Evolutionary conservation across 2,888 invertebrate species (phyloP), one percentile per base, ranked within the genome.

Genomic region (Rapana venosa): DNA sequence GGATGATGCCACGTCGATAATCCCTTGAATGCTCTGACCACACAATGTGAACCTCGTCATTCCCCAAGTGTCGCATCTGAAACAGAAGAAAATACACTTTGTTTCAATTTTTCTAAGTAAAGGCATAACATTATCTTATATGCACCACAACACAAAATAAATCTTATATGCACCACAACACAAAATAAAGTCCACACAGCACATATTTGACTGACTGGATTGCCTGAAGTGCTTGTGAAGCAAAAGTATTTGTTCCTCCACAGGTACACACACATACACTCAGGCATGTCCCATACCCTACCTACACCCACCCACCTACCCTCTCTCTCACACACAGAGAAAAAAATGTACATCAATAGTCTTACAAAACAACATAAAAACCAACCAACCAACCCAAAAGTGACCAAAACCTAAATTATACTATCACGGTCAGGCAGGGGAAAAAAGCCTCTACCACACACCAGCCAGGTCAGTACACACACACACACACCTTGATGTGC

Each of bases 21-120:
- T 99, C 98, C 92, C 99, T 97, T 96, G 97, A 97, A 96, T 99
- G 99, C 96, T 99, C 99, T 88, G 99, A 99, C 99, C 99, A 99
- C 61, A 99, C 99, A 92, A 99, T 98, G 96, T 99, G 99, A 90
- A 99, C 98, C 96, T 99, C 99, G 96, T 99, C 99, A 96, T 99
- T 99, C 86, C 99, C 99, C 92, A 99, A 97, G 97, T 99, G 99
- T 8, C 98, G 97, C 26, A 98, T 98, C 98, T 98, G 92, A 30
- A 47, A 8, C 47, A 47, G 47, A 47, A 47, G 8, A 84, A 87
- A n/a, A 47, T 8, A 5, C 8, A 2, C 4, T 47, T 47, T 17
- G 61, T 35, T 22, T 26, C 70, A 88, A 61, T 47, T 26, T 84
- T 6, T 30, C 22, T 36, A 6, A 61, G 15, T 22, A 35, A 47